phyloP scores from a whole-genome alignment of 2,113 vertebrate genomes.

The Capreolus pygargus region DNA sequence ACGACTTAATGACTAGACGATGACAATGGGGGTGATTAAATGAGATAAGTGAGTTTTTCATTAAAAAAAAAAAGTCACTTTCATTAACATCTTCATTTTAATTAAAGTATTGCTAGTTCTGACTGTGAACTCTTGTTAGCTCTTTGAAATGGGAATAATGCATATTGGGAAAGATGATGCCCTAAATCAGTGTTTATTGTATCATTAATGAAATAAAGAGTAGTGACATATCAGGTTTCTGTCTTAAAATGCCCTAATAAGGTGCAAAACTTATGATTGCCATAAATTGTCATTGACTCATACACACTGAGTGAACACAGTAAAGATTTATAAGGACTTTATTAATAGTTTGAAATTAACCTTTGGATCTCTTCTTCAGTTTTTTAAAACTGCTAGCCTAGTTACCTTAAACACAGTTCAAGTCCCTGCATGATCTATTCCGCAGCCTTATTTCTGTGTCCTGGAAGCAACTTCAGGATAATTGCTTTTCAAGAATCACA shows the following conservation, averaged over 20 bases:
- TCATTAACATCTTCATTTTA: slow-evolving; percentile 31
- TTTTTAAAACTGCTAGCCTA: not conserved
- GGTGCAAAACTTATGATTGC: slow-evolving; percentile 17
- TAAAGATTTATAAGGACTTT: not conserved
- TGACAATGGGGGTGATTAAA: slow-evolving; percentile 21
- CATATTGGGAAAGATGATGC: not conserved
- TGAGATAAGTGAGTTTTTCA: slow-evolving; percentile 62
- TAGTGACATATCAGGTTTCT: slow-evolving; percentile 41
- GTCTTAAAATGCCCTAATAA: slow-evolving; percentile 37
- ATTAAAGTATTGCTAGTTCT: not conserved
- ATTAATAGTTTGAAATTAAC: not conserved
- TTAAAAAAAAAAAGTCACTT: slow-evolving; percentile 29
- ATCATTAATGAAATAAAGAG: not conserved
- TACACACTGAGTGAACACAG: not conserved
- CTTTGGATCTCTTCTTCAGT: not conserved
- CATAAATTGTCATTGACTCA: not conserved
- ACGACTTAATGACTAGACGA: not conserved
- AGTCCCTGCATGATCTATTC: not conserved
- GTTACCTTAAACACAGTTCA: not conserved
- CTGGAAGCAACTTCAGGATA: not conserved
- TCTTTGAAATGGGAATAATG: slow-evolving; percentile 1
- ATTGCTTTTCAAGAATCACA: not conserved
- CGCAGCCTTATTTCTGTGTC: not conserved
- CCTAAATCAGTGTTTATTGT: slow-evolving; percentile 36
- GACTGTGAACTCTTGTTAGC: not conserved